Evolutionary conservation across 2,888 invertebrate species (phyloP).

Genomic region (Acronicta leporina): DNA sequence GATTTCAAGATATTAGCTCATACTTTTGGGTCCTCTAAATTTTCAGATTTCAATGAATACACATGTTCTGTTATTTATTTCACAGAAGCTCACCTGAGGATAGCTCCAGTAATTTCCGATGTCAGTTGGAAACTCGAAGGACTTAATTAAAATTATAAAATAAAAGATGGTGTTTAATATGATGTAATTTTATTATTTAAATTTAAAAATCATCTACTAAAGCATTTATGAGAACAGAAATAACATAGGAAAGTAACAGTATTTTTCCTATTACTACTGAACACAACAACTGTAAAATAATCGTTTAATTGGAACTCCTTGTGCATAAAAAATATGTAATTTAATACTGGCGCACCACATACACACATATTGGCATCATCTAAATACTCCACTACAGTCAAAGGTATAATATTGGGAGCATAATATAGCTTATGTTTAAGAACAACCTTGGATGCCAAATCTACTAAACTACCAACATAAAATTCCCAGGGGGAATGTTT

Average conservation of each 20-base stretch:
- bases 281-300: constrained; percentile 76
- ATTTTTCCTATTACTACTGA: constrained; percentile 72
- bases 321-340: constrained; percentile 66
- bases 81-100: constrained; percentile 90
- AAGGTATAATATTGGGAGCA: constrained; percentile 88
- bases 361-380: constrained; percentile 90
- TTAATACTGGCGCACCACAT: constrained; percentile 88
- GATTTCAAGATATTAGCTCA: too few relatives aligned
- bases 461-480: constrained; percentile 85
- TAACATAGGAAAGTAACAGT: constrained; percentile 89
- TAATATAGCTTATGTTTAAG: constrained; percentile 87
- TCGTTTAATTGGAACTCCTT: constrained; percentile 77
- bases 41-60: neutral
- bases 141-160: constrained; percentile 64
- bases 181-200: constrained; percentile 26
- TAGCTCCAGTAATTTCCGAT: constrained; percentile 88
- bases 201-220: constrained; percentile 50
- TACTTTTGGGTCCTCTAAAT: too few relatives aligned
- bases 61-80: constrained; percentile 54
- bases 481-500: constrained; percentile 72
- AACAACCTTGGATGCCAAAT: constrained; percentile 87
- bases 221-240: constrained; percentile 90
- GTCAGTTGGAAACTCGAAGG: constrained; percentile 89
- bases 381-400: constrained; percentile 89
- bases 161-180: constrained; percentile 30